Evolutionary conservation across 2,113 vertebrate genomes (phyloP), one percentile per base, ranked within the genome.

Genomic region (Ctenodactylus gundi): DNA sequence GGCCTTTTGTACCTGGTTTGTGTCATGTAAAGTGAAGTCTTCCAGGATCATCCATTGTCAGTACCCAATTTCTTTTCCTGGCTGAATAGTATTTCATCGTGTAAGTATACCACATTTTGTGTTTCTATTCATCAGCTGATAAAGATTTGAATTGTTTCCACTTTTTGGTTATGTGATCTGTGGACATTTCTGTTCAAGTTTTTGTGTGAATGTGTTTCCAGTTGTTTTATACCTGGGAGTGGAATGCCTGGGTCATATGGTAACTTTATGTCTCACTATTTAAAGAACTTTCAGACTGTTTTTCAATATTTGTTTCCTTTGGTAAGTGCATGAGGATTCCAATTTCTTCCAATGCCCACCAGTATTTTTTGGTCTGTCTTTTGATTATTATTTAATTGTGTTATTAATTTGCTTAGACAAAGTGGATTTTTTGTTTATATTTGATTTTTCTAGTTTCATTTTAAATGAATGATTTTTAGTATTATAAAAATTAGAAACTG

Each of bases 371-470:
- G 46, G 58, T 86, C 81, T 90, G 8, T 44, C 15, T 87, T n/a
- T 76, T 75, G 15, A 41, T 87, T n/a, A 34, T 41, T 53, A n/a
- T 93, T 76, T 84, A 53, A 80, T 62, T 70, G 21, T 65, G 51
- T 75, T 90, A n/a, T 83, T 83, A 84, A 75, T 86, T 90, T 87
- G 44, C 85, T 75, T 44, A 87, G 57, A 75, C 13, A 44, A 15
- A 62, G 41, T 83, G 31, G 18, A 51, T 10, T 36, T 80, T 91
- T n/a, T 51, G 46, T 57, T 58, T 64, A 27, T 51, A 27, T 57
- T 97, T 96, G 75, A 13, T 75, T 87, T 96, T 81, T n/a, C 34
- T 91, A 72, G 73, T 73, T 91, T 82, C 9, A 41, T 51, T 57
- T 94, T 83, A 88, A 84, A 72, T 55, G 77, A 91, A 46, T 91